Evolutionary conservation across 2,113 vertebrate genomes (phyloP).

Genomic region (Oreochromis spilurus): DNA sequence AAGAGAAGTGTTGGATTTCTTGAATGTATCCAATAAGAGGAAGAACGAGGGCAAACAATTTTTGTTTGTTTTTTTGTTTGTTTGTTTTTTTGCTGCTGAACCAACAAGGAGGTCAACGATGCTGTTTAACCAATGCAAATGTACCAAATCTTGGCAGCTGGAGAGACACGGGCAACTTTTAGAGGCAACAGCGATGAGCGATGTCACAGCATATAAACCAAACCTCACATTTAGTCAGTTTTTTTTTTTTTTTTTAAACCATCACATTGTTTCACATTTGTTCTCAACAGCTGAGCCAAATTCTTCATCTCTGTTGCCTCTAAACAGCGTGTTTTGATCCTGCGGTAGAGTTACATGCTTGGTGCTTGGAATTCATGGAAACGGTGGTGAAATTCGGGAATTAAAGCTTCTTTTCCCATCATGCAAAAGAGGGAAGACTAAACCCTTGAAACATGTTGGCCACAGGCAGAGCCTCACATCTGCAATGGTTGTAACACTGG

Average conservation of each 20-base stretch:
- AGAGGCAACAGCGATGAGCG: not conserved
- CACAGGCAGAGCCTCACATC: not conserved
- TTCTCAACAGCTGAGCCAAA: not conserved
- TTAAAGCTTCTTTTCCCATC: not conserved
- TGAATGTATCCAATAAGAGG: constrained; percentile 12
- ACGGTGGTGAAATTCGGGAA: not conserved
- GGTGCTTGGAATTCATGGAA: not conserved
- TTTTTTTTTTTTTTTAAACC: not conserved
- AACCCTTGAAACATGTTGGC: not conserved
- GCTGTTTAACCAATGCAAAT: not conserved
- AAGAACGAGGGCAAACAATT: not conserved
- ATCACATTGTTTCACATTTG: not conserved
- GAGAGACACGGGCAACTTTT: not conserved
- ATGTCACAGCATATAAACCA: not conserved
- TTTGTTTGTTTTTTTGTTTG: not conserved
- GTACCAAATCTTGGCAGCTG: constrained; percentile 7
- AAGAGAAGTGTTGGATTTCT: not conserved
- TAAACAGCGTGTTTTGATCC: not conserved
- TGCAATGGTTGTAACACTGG: not conserved
- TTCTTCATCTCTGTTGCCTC: not conserved
- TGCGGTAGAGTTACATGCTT: not conserved
- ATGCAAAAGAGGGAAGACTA: not conserved
- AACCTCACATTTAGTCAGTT: not conserved
- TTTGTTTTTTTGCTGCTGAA: constrained; percentile 29
- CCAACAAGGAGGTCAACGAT: not conserved